A percentile compares a stretch with the other conserved stretches of the same genome.
Conservation (phyloP, 2,888 invertebrate genomes). For the Oeneis ivallda region DNA sequence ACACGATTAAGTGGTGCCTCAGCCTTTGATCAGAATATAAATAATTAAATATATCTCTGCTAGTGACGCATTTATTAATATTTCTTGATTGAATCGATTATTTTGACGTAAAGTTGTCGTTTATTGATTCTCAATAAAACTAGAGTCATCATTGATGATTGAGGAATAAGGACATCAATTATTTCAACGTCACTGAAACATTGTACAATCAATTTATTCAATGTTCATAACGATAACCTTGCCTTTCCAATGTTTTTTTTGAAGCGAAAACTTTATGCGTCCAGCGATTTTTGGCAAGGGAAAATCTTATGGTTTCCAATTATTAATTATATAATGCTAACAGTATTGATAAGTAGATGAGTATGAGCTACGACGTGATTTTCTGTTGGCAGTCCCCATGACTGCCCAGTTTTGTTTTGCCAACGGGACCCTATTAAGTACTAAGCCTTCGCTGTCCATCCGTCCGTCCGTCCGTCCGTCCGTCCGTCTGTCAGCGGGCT, state of each 20-base stretch:
- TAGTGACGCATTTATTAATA: conserved; percentile 28
- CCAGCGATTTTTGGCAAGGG: too few relatives aligned
- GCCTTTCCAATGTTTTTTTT: background rate
- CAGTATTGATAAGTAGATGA: too few relatives aligned
- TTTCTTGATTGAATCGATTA: conserved; percentile 22
- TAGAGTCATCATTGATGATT: conserved; percentile 9
- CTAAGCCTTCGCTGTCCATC: too few relatives aligned
- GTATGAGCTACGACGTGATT: too few relatives aligned
- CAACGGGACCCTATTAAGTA: too few relatives aligned
- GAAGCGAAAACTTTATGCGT: too few relatives aligned
- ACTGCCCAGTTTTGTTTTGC: too few relatives aligned
- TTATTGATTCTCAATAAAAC: conserved; percentile 32
- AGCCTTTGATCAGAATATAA: background rate
- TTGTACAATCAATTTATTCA: background rate
- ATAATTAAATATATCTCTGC: background rate
- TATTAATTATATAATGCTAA: too few relatives aligned
- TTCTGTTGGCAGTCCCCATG: too few relatives aligned
- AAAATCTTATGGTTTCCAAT: too few relatives aligned
- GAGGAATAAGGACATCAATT: background rate
- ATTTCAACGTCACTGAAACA: conserved; percentile 1
- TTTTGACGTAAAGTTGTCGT: conserved; percentile 29
- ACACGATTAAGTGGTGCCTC: background rate
- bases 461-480: too few relatives aligned
- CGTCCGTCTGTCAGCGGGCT: too few relatives aligned
- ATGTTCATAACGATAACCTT: background rate